Evolutionary conservation across 2,888 invertebrate species (phyloP), one percentile per base, ranked within the genome.

Genomic region (Stenodema calcarata): DNA sequence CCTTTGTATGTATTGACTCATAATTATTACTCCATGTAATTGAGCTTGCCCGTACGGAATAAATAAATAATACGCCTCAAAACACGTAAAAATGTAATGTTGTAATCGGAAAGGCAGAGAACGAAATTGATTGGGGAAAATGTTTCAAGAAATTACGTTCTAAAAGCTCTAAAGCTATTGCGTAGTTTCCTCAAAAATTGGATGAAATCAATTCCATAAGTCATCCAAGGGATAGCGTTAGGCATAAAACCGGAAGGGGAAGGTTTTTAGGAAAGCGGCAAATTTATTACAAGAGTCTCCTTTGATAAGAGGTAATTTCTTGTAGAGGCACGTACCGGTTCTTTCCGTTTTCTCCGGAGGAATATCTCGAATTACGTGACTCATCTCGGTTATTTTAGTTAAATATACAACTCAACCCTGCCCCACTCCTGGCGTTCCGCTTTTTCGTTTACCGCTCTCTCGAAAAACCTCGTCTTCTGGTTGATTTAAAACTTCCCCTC

Each of bases 281-380:
- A 62, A 80, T 80, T 80, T 80, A 80, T 80, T 35, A 80, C 80
- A 54, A 18, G 47, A 9, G 80, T 12, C 54, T 23, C 41, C 62
- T 54, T 82, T 82, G 82, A 82, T 82, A 82, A 82, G 82, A 70
- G 82, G 70, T 82, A 23, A 82, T 82, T 82, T 82, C 82, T 82
- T 69, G 69, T 82, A 42, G 23, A 30, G 42, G 82, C 70, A 82
- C 82, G 82, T 82, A 70, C 82, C 62, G 80, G 47, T 80, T 82
- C 70, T 82, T 82, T 69, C 82, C 69, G 18, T 69, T 82, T 69
- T 69, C 41, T 44, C 54, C 18, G 70, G 70, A 35, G 82, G 70
- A 82, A 82, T 82, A 82, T 82, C 82, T 62, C 70, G 70, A 82
- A 82, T 82, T 82, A 82, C 70, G 82, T 82, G 82, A 82, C 82